Base-by-base conservation (phyloP, 2,797 vertebrate genomes). In the Epinephelus malabaricus region DNA sequence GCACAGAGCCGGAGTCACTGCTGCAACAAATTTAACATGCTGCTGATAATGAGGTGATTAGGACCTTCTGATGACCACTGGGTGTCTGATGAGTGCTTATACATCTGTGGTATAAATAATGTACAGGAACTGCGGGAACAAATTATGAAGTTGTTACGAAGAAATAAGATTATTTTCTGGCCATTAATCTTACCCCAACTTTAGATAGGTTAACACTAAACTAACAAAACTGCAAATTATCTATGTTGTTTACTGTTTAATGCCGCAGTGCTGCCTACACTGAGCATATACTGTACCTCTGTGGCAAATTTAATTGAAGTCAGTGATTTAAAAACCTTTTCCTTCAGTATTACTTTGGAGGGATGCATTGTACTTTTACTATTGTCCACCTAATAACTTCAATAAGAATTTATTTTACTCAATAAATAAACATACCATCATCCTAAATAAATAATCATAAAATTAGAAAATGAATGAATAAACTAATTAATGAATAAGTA, bases 1-100 rank as follows among this genome's bases (percentile, higher is more conserved):
- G 38, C 54, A 53, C 62, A 49, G 79, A 69, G 72, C 55, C 77
- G 49, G 63, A 89, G 83, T 74, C 56, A 66, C 72, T 64, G 73
- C 76, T 81, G 72, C 40, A 76, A 73, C 79, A 80, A 38, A 86
- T 87, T 84, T 84, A 86, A 89, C 73, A 60, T 66, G 66, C 62
- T 55, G 46, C 50, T 40, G 63, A 58, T 83, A 84, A 88, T 61
- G 79, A 90, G 83, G 46, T 64, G 64, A 81, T 84, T 65, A 80
- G 50, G 75, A 68, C 59, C 56, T 55, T 70, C 25, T 81, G 83
- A 83, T 84, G 82, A 86, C 78, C 83, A 68, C 45, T 15, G 49
- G 65, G 25, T 17, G 74, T 50, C 51, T n/a, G 25, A 78, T 9
- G n/a, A 69, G 73, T 7, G 60, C 59, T 38, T 30, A 59, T 13